Evolutionary conservation across 2,113 vertebrate genomes (phyloP).

Genomic region (Poeciliopsis retropinna): DNA sequence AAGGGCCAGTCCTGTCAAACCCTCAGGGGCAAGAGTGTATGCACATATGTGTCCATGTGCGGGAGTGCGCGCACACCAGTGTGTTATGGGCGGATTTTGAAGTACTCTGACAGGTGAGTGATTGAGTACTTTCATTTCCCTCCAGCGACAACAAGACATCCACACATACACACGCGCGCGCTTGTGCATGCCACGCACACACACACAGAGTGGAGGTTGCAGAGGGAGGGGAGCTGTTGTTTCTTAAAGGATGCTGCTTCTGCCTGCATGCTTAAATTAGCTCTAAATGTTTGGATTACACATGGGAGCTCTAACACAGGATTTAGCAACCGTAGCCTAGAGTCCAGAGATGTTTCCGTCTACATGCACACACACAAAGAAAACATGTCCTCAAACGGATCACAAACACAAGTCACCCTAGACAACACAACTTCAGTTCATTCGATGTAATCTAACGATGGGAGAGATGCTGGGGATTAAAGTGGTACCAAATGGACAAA

Average conservation of each 20-base stretch:
- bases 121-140: constrained; percentile 80
- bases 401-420: constrained; percentile 44
- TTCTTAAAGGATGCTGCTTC: constrained; percentile 80
- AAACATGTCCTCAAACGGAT: constrained; percentile 22
- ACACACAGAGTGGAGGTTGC: constrained; percentile 29
- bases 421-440: constrained; percentile 23
- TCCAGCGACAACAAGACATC: constrained; percentile 66
- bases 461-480: constrained; percentile 6
- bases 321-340: constrained; percentile 73
- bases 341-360: constrained; percentile 73
- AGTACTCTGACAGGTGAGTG: constrained; percentile 79
- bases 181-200: neutral
- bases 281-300: constrained; percentile 83
- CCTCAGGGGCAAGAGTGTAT: constrained; percentile 65
- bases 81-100: constrained; percentile 61
- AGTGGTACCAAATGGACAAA: constrained; percentile 24
- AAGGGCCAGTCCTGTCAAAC: constrained; percentile 76
- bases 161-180: neutral
- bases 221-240: constrained; percentile 61
- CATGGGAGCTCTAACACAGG: constrained; percentile 78
- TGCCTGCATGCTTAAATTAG: constrained; percentile 82
- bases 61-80: constrained; percentile 15
- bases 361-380: constrained; percentile 33
- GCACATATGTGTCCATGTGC: constrained; percentile 54
- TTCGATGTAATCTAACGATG: constrained; percentile 17